Percentiles rank a stretch among this genome's conserved stretches.
phyloP scores from a whole-genome alignment of 1,140 invertebrate genomes.

The Centruroides vittatus region DNA sequence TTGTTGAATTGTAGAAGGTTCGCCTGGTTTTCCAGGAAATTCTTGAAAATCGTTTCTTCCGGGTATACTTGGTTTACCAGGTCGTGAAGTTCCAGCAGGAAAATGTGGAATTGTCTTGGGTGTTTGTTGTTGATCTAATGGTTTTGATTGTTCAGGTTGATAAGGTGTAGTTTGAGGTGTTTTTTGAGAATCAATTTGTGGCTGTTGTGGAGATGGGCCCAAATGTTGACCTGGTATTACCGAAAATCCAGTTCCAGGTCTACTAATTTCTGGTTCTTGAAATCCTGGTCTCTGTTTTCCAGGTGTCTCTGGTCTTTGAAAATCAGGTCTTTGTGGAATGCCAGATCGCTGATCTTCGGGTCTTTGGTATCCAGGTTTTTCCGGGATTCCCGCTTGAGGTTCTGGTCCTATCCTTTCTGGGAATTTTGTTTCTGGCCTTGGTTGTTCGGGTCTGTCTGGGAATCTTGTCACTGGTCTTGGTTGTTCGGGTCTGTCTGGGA shows the following conservation, averaged over 20 bases:
- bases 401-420: neutral
- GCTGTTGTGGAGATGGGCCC: no score
- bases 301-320: neutral
- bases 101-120: no score
- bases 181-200: no score
- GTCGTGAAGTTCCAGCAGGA: no score
- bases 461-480: neutral
- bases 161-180: no score
- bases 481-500: neutral
- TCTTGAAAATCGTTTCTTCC: neutral
- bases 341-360: neutral
- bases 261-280: neutral
- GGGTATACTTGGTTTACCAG: no score
- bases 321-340: neutral
- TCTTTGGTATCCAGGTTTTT: constrained; percentile 1
- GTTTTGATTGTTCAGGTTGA: no score
- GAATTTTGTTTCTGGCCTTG: neutral
- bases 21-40: neutral
- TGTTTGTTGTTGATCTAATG: no score
- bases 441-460: neutral
- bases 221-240: no score
- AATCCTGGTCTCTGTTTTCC: neutral
- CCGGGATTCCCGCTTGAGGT: neutral
- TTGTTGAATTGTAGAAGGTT: neutral
- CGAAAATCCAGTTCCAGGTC: neutral